Evolutionary conservation across 2,797 vertebrate genomes (phyloP).

Genomic region (Enteromius anoplus): DNA sequence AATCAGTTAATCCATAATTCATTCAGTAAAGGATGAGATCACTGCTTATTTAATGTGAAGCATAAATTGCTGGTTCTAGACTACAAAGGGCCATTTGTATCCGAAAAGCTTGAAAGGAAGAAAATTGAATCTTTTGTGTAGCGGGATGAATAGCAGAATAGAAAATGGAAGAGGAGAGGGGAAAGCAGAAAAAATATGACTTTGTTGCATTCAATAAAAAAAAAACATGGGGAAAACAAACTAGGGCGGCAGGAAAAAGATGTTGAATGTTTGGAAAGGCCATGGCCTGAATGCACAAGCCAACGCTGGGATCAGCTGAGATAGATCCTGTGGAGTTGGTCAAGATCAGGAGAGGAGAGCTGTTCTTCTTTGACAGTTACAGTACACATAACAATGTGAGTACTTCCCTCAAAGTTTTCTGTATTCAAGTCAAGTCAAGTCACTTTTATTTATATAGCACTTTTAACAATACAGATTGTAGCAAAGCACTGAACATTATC

Average conservation of each 20-base stretch:
- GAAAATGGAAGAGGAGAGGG: background rate
- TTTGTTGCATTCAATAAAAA: background rate
- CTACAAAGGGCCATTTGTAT: conserved; percentile 4
- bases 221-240: background rate
- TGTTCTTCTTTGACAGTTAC: no score
- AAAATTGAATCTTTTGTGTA: conserved; percentile 19
- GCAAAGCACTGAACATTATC: no score
- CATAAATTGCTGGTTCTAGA: conserved; percentile 13
- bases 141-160: background rate
- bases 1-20: conserved; percentile 36
- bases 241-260: background rate
- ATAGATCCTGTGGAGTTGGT: conserved; percentile 7
- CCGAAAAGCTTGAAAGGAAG: conserved; percentile 10
- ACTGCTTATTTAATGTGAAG: conserved; percentile 20
- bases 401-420: no score
- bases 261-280: conserved; percentile 12
- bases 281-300: conserved; percentile 10
- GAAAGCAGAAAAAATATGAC: background rate
- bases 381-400: no score
- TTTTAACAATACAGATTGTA: no score
- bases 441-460: no score
- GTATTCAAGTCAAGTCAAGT: no score
- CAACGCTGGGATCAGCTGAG: conserved; percentile 3
- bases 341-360: conserved; percentile 1
- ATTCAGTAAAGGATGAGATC: conserved; percentile 28